Evolutionary conservation across 1,140 invertebrate genomes (phyloP).

Genomic region (Philopotamus ludificatus): DNA sequence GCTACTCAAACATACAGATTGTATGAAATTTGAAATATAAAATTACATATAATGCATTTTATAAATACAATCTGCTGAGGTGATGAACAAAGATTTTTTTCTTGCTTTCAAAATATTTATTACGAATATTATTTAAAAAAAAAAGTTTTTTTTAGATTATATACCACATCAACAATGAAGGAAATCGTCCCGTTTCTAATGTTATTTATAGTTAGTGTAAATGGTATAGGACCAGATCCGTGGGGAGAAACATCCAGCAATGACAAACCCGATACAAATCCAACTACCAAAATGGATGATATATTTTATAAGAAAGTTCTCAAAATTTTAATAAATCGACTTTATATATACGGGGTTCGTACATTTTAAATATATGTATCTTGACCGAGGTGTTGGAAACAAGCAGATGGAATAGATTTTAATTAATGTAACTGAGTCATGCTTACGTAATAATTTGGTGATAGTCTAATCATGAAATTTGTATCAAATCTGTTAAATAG

Average conservation of each 20-base stretch:
- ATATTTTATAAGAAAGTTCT: slow-evolving; percentile 16
- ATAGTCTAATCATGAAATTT: neutral
- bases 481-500: neutral
- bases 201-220: neutral
- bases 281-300: slow-evolving; percentile 1
- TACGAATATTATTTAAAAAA: neutral
- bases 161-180: neutral
- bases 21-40: neutral
- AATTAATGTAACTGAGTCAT: neutral
- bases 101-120: neutral
- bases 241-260: neutral
- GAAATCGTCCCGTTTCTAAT: neutral
- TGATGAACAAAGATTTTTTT: neutral
- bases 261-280: neutral
- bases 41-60: neutral
- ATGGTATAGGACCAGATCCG: slow-evolving; percentile 15
- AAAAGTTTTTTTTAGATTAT: neutral
- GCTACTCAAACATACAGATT: neutral
- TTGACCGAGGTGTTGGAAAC: neutral
- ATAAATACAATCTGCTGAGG: neutral
- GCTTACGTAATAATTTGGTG: neutral
- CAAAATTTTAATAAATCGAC: slow-evolving; percentile 9
- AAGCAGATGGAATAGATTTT: no score
- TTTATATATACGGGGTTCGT: no score
- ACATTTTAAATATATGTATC: slow-evolving; percentile 5